Conservation (phyloP, 2,113 vertebrate species). For the Alligator sinensis region DNA sequence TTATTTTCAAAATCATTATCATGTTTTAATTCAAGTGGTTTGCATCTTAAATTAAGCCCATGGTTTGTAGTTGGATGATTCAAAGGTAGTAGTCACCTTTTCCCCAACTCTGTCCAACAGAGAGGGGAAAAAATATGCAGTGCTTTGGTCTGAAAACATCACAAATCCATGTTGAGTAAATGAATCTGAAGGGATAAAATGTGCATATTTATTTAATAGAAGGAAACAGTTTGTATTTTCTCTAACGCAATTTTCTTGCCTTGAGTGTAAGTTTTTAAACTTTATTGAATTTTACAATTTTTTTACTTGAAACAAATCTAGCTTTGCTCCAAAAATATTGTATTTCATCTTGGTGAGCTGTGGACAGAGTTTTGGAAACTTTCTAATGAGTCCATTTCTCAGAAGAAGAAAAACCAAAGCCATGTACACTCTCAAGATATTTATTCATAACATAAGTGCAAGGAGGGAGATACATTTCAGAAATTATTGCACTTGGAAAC, state of each 20-base stretch:
- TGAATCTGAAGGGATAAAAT: background rate
- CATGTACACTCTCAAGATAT: background rate
- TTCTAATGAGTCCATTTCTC: background rate
- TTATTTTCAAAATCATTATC: background rate
- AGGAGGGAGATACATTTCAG: background rate
- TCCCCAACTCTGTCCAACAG: background rate
- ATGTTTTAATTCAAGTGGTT: background rate
- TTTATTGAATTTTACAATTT: background rate
- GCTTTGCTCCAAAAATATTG: background rate
- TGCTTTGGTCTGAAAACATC: background rate
- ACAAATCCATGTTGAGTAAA: background rate
- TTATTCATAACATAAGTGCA: background rate
- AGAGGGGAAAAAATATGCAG: background rate
- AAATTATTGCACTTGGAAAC: background rate
- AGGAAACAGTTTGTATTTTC: background rate
- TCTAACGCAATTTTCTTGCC: background rate
- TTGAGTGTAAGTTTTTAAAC: background rate
- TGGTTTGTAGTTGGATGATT: background rate
- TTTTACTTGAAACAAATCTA: background rate
- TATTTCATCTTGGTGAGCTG: background rate
- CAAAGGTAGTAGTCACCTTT: background rate
- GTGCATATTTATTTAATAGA: background rate
- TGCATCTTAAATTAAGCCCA: background rate
- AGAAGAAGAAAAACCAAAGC: background rate
- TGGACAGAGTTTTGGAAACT: background rate